Evolutionary conservation across 1,140 invertebrate genomes (phyloP).

Genomic region (Galleria mellonella): DNA sequence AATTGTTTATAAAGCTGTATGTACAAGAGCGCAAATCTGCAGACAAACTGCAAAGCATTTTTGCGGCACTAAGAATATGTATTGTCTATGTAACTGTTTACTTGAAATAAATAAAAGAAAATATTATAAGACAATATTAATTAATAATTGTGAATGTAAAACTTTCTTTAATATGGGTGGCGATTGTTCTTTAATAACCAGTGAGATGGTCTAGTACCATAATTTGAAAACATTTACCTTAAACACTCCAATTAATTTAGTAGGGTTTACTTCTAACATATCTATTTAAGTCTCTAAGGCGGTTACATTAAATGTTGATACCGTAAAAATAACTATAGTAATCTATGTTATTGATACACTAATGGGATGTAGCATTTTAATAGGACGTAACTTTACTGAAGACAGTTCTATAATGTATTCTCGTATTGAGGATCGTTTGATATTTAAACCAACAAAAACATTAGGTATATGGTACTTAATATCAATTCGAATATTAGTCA

Average conservation of each 20-base stretch:
- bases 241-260: conserved; percentile 2
- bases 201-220: neutral
- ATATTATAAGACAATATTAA: conserved; percentile 4
- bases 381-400: conserved; percentile 14
- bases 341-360: conserved; percentile 8
- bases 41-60: too few relatives aligned
- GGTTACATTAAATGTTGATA: conserved; percentile 8
- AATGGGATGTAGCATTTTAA: conserved; percentile 6
- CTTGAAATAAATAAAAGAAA: too few relatives aligned
- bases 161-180: conserved; percentile 13
- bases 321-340: conserved; percentile 1
- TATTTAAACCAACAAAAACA: conserved; percentile 1
- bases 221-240: neutral
- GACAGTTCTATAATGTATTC: conserved; percentile 5
- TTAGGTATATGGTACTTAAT: too few relatives aligned
- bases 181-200: conserved; percentile 9
- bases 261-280: conserved; percentile 2
- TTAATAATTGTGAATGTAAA: conserved; percentile 1
- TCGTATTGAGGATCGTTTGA: conserved; percentile 2
- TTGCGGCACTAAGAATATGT: too few relatives aligned
- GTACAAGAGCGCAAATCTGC: too few relatives aligned
- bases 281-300: neutral
- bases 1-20: too few relatives aligned
- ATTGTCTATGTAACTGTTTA: too few relatives aligned
- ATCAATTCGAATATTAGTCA: too few relatives aligned